phyloP scores from a whole-genome alignment of 2,113 vertebrate species.

The Ploceus nigricollis region DNA sequence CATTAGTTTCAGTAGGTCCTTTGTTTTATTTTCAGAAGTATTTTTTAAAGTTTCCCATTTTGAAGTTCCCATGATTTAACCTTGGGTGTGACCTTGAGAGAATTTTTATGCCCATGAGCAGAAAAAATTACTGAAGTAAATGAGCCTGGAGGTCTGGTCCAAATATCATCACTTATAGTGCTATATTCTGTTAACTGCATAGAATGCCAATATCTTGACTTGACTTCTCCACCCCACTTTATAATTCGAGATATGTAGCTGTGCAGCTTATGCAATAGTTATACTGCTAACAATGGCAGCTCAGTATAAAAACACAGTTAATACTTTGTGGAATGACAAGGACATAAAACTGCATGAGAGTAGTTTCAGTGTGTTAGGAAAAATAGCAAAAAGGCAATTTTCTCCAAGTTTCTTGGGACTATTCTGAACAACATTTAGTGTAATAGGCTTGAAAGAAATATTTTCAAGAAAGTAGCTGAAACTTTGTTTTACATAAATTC shows the following conservation, averaged over 20 bases:
- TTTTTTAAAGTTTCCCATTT: constrained; percentile 4
- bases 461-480: constrained; percentile 23
- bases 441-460: constrained; percentile 11
- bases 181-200: not conserved
- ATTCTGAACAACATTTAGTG: not conserved
- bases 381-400: not conserved
- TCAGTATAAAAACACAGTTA: not conserved
- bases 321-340: not conserved
- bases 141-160: not conserved
- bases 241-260: not conserved
- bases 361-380: not conserved
- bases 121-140: not conserved
- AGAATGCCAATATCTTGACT: not conserved
- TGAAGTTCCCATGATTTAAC: not conserved
- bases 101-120: not conserved
- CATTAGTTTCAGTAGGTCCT: constrained; percentile 12
- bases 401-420: constrained; percentile 4
- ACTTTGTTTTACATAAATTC: constrained; percentile 5
- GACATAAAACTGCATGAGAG: not conserved
- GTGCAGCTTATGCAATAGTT: not conserved
- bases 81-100: not conserved
- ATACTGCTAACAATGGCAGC: not conserved
- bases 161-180: not conserved
- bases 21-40: constrained; percentile 17
- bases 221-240: not conserved